Base-by-base conservation (phyloP, 2,797 vertebrate genomes). In the Enteromius afrohamiltoni region DNA sequence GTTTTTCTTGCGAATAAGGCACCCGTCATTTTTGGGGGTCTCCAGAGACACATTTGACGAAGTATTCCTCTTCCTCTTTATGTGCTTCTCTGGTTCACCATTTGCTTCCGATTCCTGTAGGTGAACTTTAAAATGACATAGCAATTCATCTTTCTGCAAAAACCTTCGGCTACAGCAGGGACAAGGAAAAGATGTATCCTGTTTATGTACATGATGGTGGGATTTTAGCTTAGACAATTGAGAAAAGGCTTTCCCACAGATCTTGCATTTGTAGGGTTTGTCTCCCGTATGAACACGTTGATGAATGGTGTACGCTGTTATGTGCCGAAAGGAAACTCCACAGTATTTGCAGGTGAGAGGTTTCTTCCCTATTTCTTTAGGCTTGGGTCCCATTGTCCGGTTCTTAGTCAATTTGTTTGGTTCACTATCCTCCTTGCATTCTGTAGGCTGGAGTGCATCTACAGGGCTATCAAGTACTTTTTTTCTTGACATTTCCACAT, bases 221-320 rank as follows among this genome's bases (percentile, higher is more conserved):
- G 42, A 82, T 19, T 87, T 85, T 2, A 92, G 84, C 58, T 83
- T 86, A 9, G 83, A 82, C 8, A 88, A 53, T 5, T 79, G 83
- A 76, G 87, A 77, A 80, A 91, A 92, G 13, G 77, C 79, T 62
- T 89, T 90, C 23, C 86, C 76, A 26, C 91, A 92, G 6, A 60
- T 14, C 29, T 73, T 42, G 62, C 90, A 91, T n/a, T 85, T 86
- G 83, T 89, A 90, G 37, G 89, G 90, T 81, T 86, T 89, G 23
- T 86, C 83, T 31, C 89, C 89, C 13, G 88, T 90, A 77, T 90
- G 90, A 82, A 88, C 83, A 21, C 87, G 88, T 51, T 29, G 86
- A 79, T 92, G 91, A 82, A 88, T 47, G 42, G 77, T 84, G 6
- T 88, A 89, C 4, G 88, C 89, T 0, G 91, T 84, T 40, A 90